phyloP scores from a whole-genome alignment of 53 echinoderm and acorn worm species.

The Temnopleurus reevesii region DNA sequence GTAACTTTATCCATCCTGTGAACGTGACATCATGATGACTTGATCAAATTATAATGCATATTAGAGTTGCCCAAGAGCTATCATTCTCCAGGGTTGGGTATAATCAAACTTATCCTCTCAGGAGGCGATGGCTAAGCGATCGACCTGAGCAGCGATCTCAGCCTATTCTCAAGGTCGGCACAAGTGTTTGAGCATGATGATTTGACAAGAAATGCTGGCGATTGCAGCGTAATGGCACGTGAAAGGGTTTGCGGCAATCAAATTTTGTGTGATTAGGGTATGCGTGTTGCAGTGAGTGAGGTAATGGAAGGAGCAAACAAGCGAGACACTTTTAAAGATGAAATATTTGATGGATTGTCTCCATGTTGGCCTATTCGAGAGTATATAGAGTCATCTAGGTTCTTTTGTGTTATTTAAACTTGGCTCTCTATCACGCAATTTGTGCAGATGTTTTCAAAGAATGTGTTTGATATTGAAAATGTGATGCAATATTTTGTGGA shows the following conservation, averaged over 20 bases:
- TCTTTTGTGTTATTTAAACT: background rate
- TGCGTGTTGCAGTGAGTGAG: background rate
- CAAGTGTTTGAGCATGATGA: background rate
- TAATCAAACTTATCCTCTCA: background rate
- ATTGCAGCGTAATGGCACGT: conserved; percentile 28
- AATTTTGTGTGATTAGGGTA: conserved; percentile 28
- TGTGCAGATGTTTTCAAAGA: too few relatives aligned
- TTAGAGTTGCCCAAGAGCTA: background rate
- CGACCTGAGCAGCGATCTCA: background rate
- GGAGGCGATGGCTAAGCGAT: background rate
- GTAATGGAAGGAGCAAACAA: background rate
- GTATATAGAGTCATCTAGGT: background rate
- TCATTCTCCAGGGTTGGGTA: background rate
- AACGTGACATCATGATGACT: background rate
- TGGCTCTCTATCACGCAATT: too few relatives aligned
- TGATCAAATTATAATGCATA: background rate
- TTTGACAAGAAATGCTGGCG: background rate
- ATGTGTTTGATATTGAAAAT: too few relatives aligned
- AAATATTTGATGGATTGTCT: background rate
- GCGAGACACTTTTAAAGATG: background rate
- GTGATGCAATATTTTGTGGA: too few relatives aligned
- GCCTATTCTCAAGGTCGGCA: background rate
- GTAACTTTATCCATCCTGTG: background rate
- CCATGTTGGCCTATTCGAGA: background rate
- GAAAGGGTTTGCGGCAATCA: conserved; percentile 1